These are phyloP conservation scores for Hydrophis major DNA, from an alignment of 2,797 vertebrate genomes.

Conservation along the genomic window DNA sequence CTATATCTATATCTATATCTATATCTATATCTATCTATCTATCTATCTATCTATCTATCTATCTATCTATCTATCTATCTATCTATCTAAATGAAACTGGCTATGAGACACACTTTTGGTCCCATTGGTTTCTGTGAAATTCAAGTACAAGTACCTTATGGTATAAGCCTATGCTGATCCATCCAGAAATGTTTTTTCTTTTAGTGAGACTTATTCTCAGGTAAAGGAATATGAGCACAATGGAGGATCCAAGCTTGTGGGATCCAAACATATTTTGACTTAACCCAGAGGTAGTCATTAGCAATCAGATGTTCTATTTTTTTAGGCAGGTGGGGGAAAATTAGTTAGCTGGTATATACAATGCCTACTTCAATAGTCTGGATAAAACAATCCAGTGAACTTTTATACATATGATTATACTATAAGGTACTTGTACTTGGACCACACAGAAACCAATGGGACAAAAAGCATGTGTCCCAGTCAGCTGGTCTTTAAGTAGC, in stretches of 20 bases:
- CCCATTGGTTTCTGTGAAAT: not conserved
- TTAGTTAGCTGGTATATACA: not conserved
- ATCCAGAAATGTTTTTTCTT: not conserved
- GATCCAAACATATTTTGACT: not conserved
- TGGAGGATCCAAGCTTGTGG: not conserved
- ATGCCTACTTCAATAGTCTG: not conserved
- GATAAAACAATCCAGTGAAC: not conserved
- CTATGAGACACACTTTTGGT: not conserved
- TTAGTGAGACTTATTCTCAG: not conserved
- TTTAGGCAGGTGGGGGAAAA: too few relatives aligned
- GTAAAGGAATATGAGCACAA: not conserved
- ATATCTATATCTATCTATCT: too few relatives aligned
- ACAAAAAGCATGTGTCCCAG: not conserved
- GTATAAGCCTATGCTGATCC: not conserved
- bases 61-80: too few relatives aligned
- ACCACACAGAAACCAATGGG: not conserved
- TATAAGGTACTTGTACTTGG: not conserved
- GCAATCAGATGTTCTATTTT: not conserved
- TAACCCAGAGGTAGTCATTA: not conserved
- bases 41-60: too few relatives aligned
- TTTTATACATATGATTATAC: not conserved
- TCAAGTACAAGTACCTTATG: not conserved
- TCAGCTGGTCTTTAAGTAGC: not conserved
- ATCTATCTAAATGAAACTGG: too few relatives aligned
- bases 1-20: too few relatives aligned